Evolutionary conservation across 2,797 vertebrate genomes (phyloP).

Genomic region (Xenentodon cancila): DNA sequence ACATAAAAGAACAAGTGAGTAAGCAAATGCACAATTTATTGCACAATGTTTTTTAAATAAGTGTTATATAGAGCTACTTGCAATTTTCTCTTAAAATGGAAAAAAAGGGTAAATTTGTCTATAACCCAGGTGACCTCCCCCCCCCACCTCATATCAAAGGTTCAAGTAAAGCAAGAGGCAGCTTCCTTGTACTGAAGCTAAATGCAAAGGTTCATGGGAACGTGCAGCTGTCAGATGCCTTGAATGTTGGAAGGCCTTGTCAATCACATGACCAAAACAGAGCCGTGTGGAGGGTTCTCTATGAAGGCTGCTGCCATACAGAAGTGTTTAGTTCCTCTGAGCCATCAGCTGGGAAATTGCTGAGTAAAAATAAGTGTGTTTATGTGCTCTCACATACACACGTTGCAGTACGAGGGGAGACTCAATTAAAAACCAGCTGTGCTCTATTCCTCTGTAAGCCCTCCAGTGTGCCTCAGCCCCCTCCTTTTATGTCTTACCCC

Average conservation of each 20-base stretch:
- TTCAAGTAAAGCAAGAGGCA: slow-evolving; percentile 24
- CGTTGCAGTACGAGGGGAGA: slow-evolving; percentile 53
- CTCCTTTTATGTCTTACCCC: slow-evolving; percentile 56
- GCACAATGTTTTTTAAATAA: slow-evolving; percentile 13
- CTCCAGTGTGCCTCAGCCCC: slow-evolving; percentile 60
- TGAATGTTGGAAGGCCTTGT: slow-evolving; percentile 61
- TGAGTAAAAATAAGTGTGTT: slow-evolving; percentile 74
- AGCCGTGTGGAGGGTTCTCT: slow-evolving; percentile 33
- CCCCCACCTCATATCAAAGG: slow-evolving; percentile 40
- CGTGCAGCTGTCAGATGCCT: slow-evolving; percentile 52
- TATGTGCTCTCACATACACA: slow-evolving; percentile 25
- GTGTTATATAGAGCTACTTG: slow-evolving; percentile 21
- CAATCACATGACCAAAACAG: slow-evolving; percentile 53
- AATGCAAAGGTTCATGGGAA: slow-evolving; percentile 48
- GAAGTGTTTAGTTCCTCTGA: slow-evolving; percentile 60
- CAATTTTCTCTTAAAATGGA: slow-evolving; percentile 7
- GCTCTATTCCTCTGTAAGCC: slow-evolving; percentile 76
- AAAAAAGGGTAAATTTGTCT: slow-evolving; percentile 1
- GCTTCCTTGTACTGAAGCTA: slow-evolving; percentile 28
- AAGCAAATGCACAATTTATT: slow-evolving; percentile 12
- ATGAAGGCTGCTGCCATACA: slow-evolving; percentile 52
- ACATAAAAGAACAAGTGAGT: slow-evolving; percentile 22
- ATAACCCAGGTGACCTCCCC: slow-evolving; percentile 10
- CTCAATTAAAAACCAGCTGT: slow-evolving; percentile 87
- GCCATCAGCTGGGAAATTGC: slow-evolving; percentile 81